Base-by-base conservation (phyloP, 2,888 invertebrate species). In the Brachyopa scutellaris region DNA sequence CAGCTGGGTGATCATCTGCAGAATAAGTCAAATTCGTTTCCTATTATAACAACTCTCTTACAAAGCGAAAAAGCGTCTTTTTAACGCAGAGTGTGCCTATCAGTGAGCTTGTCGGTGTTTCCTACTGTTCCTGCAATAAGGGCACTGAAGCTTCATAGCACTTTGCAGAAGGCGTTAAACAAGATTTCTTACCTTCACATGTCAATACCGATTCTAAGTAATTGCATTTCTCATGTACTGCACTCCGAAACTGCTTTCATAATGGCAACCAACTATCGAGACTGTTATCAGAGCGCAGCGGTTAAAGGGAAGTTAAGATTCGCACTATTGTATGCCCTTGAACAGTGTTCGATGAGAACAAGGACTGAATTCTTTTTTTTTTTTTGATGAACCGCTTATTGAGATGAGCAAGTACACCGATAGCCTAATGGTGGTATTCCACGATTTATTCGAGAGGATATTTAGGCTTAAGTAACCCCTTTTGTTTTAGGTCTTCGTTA, bases 61-160 rank as follows among this genome's bases (percentile, higher is more conserved):
- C n/a, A n/a, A n/a, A n/a, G n/a, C n/a, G n/a, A n/a, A n/a, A n/a
- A n/a, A n/a, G n/a, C n/a, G n/a, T n/a, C n/a, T n/a, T n/a, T n/a
- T n/a, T n/a, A n/a, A n/a, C n/a, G 40, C 33, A 23, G 23, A 4
- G 38, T 49, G 3, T 62, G 38, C n/a, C 26, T 36, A 9, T 62
- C 36, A 13, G 36, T 31, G 15, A 62, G 36, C n/a, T 49, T 49
- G 2, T 49, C 36, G 15, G 7, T 57, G 9, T 40, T 38, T 23
- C 64, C 70, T 70, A 72, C 9, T 72, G 40, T 19, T 72, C 69
- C n/a, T 55, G 57, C n/a, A 55, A 6, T 13, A 74, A 38, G 3
- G 51, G 13, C 8, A 59, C 45, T 36, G 67, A 47, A 1, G 62
- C 61, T 45, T 51, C 23, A 13, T 77, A 77, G 19, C 29, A 51